Evolutionary conservation across 64 coral and sea anemone genomes (phyloP).

Genomic region (Acropora tenuis): DNA sequence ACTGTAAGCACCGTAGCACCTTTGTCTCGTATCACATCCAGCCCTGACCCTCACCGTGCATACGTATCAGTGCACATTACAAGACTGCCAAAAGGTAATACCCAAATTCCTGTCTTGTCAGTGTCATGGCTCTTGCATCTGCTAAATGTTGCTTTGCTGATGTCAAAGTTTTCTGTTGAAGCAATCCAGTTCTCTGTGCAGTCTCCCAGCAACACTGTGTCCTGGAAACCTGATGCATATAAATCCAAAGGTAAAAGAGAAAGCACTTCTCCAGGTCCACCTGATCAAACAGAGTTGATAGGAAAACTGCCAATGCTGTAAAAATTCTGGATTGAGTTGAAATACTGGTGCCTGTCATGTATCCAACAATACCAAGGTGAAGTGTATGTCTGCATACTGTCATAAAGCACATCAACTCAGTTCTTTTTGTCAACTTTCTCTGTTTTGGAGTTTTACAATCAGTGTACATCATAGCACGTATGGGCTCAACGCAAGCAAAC

Average conservation of each 20-base stretch:
- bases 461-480: slow-evolving; percentile 61
- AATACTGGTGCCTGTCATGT: slow-evolving; percentile 65
- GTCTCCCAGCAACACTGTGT: slow-evolving; percentile 57
- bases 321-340: slow-evolving; percentile 73
- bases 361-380: slow-evolving; percentile 72
- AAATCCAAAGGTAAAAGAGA: slow-evolving; percentile 25
- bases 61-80: slow-evolving; percentile 72
- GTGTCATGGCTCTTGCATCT: slow-evolving; percentile 77
- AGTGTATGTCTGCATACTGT: slow-evolving; percentile 75
- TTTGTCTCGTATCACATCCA: slow-evolving; percentile 65
- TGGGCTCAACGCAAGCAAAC: slow-evolving; percentile 67
- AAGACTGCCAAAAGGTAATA: slow-evolving; percentile 67
- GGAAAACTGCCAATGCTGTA: slow-evolving; percentile 78
- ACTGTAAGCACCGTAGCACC: slow-evolving; percentile 71
- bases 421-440: slow-evolving; percentile 73
- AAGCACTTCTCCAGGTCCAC: slow-evolving; percentile 56
- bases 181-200: slow-evolving; percentile 68
- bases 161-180: slow-evolving; percentile 43
- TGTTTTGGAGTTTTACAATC: slow-evolving; percentile 69
- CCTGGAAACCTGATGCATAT: too few species aligned
- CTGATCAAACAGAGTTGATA: slow-evolving; percentile 67
- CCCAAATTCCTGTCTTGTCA: slow-evolving; percentile 75
- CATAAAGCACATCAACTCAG: slow-evolving; percentile 73
- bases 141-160: slow-evolving; percentile 62
- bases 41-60: slow-evolving; percentile 26